phyloP scores from a whole-genome alignment of 2,797 vertebrate genomes.

The Silurus lanzhouensis region DNA sequence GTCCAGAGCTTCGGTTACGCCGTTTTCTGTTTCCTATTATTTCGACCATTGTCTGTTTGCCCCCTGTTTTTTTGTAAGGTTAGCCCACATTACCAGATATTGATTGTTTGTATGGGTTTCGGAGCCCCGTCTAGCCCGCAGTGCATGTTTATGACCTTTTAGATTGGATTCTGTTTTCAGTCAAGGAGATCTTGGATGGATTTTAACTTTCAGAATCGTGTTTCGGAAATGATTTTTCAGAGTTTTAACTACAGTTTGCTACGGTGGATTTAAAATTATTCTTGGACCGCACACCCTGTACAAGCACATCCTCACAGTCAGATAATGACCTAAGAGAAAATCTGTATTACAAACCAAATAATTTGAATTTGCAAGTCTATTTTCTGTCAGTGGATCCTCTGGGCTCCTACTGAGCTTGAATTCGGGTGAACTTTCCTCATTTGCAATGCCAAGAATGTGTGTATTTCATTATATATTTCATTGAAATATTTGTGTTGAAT shows the following conservation, averaged over 20 bases:
- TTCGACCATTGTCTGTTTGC: not conserved
- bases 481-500: not conserved
- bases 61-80: not conserved
- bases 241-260: not conserved
- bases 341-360: not conserved
- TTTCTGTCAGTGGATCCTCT: not conserved
- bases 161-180: not conserved
- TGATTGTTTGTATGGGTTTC: slow-evolving; percentile 1
- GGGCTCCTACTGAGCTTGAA: not conserved
- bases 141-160: slow-evolving; percentile 3
- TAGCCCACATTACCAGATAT: slow-evolving; percentile 12
- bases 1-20: not conserved
- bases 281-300: not conserved
- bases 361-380: not conserved
- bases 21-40: not conserved
- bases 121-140: not conserved
- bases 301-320: not conserved
- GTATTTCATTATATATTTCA: not conserved
- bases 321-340: not conserved
- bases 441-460: not conserved
- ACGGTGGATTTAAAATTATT: not conserved
- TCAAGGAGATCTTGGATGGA: not conserved
- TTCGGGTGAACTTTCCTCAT: not conserved
- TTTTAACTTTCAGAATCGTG: not conserved
- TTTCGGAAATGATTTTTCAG: not conserved